A percentile compares a stretch with the other conserved stretches of the same genome.
Evolutionary conservation across 2,797 vertebrate species (phyloP).

Genomic region (Chelon auratus): DNA sequence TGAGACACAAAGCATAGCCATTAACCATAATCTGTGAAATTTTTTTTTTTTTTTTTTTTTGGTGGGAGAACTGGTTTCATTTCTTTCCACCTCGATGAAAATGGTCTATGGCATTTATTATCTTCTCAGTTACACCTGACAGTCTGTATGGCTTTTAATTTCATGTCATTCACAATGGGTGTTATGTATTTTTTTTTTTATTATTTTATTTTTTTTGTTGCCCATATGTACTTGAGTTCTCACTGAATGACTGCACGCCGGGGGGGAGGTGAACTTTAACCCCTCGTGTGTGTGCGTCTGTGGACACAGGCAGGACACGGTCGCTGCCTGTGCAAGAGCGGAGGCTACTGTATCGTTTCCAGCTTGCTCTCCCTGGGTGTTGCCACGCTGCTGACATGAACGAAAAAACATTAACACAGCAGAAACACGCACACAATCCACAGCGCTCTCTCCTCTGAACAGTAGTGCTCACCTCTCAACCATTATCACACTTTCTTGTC

Average conservation of each 20-base stretch:
- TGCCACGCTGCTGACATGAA: conserved; percentile 71
- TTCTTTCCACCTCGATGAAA: conserved; percentile 63
- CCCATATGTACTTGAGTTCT: conserved; percentile 75
- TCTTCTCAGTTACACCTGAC: conserved; percentile 74
- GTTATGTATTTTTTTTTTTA: conserved; percentile 23
- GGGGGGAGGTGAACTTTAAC: conserved; percentile 68
- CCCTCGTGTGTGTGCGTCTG: conserved; percentile 71
- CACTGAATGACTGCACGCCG: conserved; percentile 70
- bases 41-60: conserved; percentile 52
- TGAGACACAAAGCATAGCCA: conserved; percentile 80
- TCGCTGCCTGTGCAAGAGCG: conserved; percentile 71
- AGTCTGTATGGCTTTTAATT: conserved; percentile 69
- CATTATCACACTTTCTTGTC: conserved; percentile 54
- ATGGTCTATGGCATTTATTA: conserved; percentile 74
- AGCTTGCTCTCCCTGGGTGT: conserved; percentile 80
- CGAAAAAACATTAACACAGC: conserved; percentile 27
- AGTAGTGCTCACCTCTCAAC: conserved; percentile 51
- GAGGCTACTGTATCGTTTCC: conserved; percentile 80
- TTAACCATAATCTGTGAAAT: conserved; percentile 83
- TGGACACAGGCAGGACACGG: conserved; percentile 65
- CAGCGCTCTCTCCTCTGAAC: conserved; percentile 35
- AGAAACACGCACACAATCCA: conserved; percentile 55
- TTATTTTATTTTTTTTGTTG: conserved; percentile 23
- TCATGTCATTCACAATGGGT: conserved; percentile 75
- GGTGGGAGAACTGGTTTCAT: conserved; percentile 71